Percentiles rank a stretch among this genome's conserved stretches.
These are phyloP conservation scores for Apocheima hispidaria DNA, from an alignment of 2,888 invertebrate genomes.

Conservation along the genomic window DNA sequence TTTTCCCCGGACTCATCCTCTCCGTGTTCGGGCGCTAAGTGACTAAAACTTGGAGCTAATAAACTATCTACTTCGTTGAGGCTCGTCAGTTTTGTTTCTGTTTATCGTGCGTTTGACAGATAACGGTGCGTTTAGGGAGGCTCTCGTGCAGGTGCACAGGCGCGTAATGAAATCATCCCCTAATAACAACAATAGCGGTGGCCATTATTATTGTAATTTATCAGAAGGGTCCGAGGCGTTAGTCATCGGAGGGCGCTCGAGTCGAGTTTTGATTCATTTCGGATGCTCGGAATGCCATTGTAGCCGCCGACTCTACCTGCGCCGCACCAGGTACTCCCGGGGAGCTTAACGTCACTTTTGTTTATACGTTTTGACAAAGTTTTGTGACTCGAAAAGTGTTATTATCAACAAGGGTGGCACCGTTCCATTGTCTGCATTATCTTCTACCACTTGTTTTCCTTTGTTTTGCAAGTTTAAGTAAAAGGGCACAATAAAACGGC, in stretches of 20 bases:
- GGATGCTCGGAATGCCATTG: slow-evolving; percentile 83
- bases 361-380: slow-evolving; percentile 80
- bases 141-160: slow-evolving; percentile 52
- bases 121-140: slow-evolving; percentile 57
- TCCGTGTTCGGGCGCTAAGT: slow-evolving; percentile 21
- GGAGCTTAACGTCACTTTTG: slow-evolving; percentile 55
- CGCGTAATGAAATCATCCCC: slow-evolving; percentile 80
- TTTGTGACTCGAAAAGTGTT: slow-evolving; percentile 68
- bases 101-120: slow-evolving; percentile 63
- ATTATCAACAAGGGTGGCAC: slow-evolving; percentile 74
- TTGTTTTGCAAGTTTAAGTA: slow-evolving; percentile 49
- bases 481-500: slow-evolving; percentile 48
- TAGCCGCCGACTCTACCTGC: slow-evolving; percentile 76
- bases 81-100: slow-evolving; percentile 36
- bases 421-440: slow-evolving; percentile 55
- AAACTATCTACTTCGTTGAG: slow-evolving; percentile 5
- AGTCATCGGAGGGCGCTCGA: slow-evolving; percentile 63
- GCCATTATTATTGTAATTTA: slow-evolving; percentile 79
- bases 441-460: slow-evolving; percentile 54
- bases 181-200: slow-evolving; percentile 73
- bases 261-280: slow-evolving; percentile 83
- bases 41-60: slow-evolving; percentile 9
- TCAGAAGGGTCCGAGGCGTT: slow-evolving; percentile 66
- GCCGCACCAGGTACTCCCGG: slow-evolving; percentile 53
- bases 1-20: slow-evolving; percentile 38